A percentile compares a stretch with the other conserved stretches of the same genome.
These are phyloP conservation scores for Drosophila burlai DNA, from an alignment of 1,140 invertebrate genomes.

Conservation along the genomic window DNA sequence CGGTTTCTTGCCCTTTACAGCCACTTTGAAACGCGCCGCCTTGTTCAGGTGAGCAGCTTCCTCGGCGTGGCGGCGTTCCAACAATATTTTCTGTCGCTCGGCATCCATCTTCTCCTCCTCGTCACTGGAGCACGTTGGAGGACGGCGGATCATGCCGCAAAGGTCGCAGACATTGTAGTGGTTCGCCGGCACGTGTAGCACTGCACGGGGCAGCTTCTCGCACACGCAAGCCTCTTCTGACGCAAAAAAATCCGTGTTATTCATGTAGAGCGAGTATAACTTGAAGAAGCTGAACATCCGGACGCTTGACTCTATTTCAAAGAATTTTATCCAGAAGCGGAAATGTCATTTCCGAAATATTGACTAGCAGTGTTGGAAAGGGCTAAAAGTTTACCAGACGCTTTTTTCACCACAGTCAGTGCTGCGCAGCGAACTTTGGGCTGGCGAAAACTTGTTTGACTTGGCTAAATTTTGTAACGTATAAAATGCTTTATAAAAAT, in stretches of 20 bases:
- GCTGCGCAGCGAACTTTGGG: neutral
- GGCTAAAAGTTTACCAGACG: neutral
- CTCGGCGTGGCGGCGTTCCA: constrained; percentile 15
- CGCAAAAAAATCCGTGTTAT: constrained; percentile 17
- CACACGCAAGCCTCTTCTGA: constrained; percentile 46
- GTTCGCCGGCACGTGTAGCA: constrained; percentile 40
- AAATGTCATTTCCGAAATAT: neutral
- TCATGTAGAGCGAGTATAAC: constrained; percentile 60
- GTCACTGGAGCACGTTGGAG: constrained; percentile 49
- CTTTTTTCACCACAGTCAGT: neutral
- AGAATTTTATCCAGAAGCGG: neutral
- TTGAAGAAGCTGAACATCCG: constrained; percentile 72
- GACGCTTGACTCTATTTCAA: neutral
- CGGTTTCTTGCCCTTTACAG: constrained; percentile 37
- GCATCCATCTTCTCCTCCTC: constrained; percentile 28
- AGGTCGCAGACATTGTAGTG: constrained; percentile 39
- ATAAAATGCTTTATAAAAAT: neutral
- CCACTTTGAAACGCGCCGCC: constrained; percentile 26
- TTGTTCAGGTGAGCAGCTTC: constrained; percentile 11
- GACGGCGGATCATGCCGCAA: constrained; percentile 47
- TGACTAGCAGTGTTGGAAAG: neutral
- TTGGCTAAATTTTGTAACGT: neutral
- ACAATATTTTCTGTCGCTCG: constrained; percentile 1
- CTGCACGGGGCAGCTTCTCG: constrained; percentile 57
- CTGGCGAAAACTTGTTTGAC: neutral